phyloP scores from a whole-genome alignment of 2,888 invertebrate genomes.

The Drosophila mercatorum region DNA sequence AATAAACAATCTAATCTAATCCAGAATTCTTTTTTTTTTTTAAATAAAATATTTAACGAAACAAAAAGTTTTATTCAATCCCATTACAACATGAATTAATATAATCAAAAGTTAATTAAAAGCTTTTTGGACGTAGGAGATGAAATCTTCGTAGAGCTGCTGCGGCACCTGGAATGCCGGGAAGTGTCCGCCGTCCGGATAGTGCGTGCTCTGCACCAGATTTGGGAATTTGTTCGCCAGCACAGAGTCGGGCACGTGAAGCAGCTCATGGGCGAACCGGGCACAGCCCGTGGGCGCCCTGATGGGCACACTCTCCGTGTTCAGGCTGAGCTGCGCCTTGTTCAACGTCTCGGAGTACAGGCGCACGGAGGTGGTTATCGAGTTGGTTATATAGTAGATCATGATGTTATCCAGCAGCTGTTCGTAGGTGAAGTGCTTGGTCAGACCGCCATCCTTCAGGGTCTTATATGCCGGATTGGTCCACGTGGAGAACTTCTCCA shows the following conservation, averaged over 20 bases:
- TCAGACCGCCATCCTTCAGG: slow-evolving; percentile 88
- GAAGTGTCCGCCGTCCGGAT: slow-evolving; percentile 93
- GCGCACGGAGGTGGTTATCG: slow-evolving; percentile 89
- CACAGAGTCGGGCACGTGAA: slow-evolving; percentile 87
- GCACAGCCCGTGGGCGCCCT: slow-evolving; percentile 90
- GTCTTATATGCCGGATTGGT: slow-evolving; percentile 86
- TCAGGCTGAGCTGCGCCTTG: slow-evolving; percentile 52
- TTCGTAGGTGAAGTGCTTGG: slow-evolving; percentile 86
- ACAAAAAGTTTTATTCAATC: slow-evolving; percentile 31
- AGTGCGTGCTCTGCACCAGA: slow-evolving; percentile 88
- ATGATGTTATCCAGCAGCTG: slow-evolving; percentile 89
- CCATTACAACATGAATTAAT: slow-evolving; percentile 21
- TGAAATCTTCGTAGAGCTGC: slow-evolving; percentile 89
- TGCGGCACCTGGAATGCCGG: slow-evolving; percentile 92
- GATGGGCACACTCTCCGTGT: slow-evolving; percentile 86
- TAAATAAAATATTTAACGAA: slow-evolving; percentile 10
- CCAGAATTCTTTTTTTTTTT: background rate
- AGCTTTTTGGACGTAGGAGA: slow-evolving; percentile 86
- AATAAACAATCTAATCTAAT: slow-evolving; percentile 2
- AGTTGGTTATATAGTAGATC: slow-evolving; percentile 91
- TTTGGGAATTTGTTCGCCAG: slow-evolving; percentile 87
- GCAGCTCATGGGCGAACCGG: slow-evolving; percentile 89
- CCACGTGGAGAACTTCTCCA: slow-evolving; percentile 93
- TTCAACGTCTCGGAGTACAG: slow-evolving; percentile 88
- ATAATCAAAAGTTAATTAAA: background rate